Base-by-base conservation (phyloP, 2,888 invertebrate species). In the Asteroscopus sphinx region DNA sequence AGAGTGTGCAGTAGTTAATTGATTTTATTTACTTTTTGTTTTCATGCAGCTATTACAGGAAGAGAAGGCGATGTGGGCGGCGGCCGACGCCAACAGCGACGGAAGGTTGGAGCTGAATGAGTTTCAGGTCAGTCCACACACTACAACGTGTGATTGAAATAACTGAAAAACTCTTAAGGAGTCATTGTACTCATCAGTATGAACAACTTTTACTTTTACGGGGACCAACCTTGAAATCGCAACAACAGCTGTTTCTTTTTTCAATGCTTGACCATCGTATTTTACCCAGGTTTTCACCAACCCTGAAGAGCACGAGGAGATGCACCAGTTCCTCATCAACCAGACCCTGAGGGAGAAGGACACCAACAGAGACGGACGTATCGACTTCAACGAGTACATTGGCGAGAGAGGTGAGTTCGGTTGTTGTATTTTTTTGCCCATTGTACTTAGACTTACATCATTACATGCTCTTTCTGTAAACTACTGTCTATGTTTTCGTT, bases 291-390 rank as follows among this genome's bases (percentile, higher is more conserved):
- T 97, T 16, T 99, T 99, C 89, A 96, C 97, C 40, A 98, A 98
- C 87, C 99, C 99, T 0, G 99, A 99, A 90, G 99, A 99, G 87
- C 97, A 98, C 88, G 96, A 96, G 26, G 95, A 96, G 81, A 99
- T 99, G 99, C 94, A 97, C 69, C 96, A 96, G 12, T 91, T 96
- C 70, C 95, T 98, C 39, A 86, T 98, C 66, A 95, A 97, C 77
- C 98, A 98, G 91, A 97, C 98, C 0, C 92, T 99, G 77, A 92
- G 96, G 1, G 98, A 98, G 68, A 98, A 98, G 88, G 99, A 99
- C 90, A 89, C 77, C 28, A 96, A 99, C 90, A 94, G 95, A 12
- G 99, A 99, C 94, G 98, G 98, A 0, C 93, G 92, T 60, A 96
- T 99, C 51, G 96, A 96, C 91, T 97, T 99, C 85, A 95, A 96